A percentile compares a stretch with the other conserved stretches of the same genome.
Evolutionary conservation across 2,888 invertebrate species (phyloP).

Genomic region (Machimus rusticus): DNA sequence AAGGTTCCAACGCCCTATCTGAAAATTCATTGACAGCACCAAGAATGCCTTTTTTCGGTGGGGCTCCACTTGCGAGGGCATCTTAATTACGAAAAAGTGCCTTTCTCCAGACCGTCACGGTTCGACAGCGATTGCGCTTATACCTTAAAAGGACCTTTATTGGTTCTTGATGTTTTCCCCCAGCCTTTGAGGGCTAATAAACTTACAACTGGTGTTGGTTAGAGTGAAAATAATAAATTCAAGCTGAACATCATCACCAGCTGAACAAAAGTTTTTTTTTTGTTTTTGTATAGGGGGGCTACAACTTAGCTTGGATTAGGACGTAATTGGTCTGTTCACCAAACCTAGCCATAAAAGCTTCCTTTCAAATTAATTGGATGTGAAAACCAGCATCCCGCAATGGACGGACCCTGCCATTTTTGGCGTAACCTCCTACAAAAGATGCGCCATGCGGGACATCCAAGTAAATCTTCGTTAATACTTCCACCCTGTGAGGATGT

Average conservation of each 20-base stretch:
- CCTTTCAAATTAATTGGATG: conserved; percentile 27
- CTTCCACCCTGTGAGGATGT: not conserved
- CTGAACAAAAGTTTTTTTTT: not conserved
- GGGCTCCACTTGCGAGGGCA: not conserved
- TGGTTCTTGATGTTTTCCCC: not conserved
- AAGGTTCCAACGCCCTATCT: not conserved
- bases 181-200: not conserved
- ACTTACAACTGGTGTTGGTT: not conserved
- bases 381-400: conserved; percentile 3
- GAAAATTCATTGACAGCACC: not conserved
- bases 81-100: not conserved
- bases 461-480: conserved; percentile 8
- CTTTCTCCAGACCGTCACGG: not conserved
- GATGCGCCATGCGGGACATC: not conserved
- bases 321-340: not conserved
- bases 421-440: not conserved
- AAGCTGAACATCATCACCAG: not conserved
- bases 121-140: not conserved
- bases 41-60: not conserved
- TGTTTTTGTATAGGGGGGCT: not conserved
- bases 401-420: not conserved
- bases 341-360: not conserved
- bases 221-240: not conserved
- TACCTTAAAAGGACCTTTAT: not conserved
- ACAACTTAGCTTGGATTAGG: not conserved